Conservation (phyloP, 2,113 vertebrate species). For the Heliornis fulica region DNA sequence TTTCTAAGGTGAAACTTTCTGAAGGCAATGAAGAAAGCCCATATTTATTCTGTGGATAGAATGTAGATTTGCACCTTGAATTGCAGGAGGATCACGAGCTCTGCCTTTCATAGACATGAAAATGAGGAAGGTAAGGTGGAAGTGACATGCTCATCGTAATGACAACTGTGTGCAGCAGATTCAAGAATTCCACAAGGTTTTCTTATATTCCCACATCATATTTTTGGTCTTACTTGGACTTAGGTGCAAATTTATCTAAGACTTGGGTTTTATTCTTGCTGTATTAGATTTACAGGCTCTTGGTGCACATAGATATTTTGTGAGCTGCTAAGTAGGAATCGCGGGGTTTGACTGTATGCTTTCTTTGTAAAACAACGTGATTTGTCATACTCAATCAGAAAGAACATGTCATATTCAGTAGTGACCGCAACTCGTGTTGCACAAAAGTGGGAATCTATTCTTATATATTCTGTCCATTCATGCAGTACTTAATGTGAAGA, state of each 20-base stretch:
- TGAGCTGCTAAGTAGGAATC: background rate
- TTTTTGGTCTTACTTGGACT: background rate
- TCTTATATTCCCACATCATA: background rate
- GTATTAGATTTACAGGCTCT: background rate
- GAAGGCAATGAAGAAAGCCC: background rate
- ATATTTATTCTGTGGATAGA: background rate
- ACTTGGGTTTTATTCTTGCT: background rate
- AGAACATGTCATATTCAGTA: background rate
- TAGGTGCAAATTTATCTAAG: background rate
- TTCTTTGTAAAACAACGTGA: background rate
- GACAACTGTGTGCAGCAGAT: background rate
- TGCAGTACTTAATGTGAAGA: background rate
- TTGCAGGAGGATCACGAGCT: background rate
- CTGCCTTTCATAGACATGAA: background rate
- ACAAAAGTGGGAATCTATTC: background rate
- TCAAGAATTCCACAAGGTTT: background rate
- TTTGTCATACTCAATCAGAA: slow-evolving; percentile 17
- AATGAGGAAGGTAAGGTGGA: background rate
- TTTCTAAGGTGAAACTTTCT: background rate
- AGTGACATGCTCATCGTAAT: background rate
- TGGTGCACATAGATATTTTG: background rate
- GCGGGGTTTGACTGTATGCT: background rate
- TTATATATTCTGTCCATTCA: background rate
- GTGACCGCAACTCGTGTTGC: background rate
- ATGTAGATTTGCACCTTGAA: background rate